Evolutionary conservation across 2,888 invertebrate species (phyloP).

Genomic region (Erpobdella octoculata): DNA sequence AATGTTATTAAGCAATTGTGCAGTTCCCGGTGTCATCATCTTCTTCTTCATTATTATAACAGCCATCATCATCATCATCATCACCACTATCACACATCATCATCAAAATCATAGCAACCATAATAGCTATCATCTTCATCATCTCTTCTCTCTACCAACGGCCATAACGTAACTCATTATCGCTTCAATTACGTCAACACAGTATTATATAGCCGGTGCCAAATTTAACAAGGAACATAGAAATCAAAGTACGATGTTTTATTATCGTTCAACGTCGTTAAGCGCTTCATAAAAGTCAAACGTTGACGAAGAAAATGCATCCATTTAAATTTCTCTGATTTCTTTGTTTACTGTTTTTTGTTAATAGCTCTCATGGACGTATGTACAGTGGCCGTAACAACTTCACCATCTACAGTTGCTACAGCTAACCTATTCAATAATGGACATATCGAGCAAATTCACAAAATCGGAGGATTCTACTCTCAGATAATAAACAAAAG

Average conservation of each 20-base stretch:
- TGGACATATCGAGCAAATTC: too few species aligned
- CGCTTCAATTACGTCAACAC: not conserved
- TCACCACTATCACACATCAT: not conserved
- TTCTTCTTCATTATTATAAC: not conserved
- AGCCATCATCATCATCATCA: conserved; percentile 5
- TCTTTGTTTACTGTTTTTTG: too few species aligned
- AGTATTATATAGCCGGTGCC: not conserved
- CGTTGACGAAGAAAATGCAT: not conserved
- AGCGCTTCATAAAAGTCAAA: not conserved
- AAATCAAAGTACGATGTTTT: not conserved
- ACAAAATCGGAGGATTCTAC: too few species aligned
- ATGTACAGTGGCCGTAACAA: too few species aligned
- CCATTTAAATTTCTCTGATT: not conserved
- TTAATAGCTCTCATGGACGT: too few species aligned
- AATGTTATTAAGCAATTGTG: too few species aligned
- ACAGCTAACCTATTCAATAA: too few species aligned
- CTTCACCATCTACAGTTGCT: too few species aligned
- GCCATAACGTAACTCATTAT: too few species aligned
- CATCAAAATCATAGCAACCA: not conserved
- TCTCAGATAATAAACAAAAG: too few species aligned
- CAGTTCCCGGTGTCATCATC: not conserved
- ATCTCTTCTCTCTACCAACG: too few species aligned
- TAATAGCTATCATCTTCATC: not conserved
- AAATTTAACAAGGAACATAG: not conserved
- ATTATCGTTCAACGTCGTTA: not conserved